phyloP scores from a whole-genome alignment of 2,888 invertebrate species.

The Cacoxenus indagator region DNA sequence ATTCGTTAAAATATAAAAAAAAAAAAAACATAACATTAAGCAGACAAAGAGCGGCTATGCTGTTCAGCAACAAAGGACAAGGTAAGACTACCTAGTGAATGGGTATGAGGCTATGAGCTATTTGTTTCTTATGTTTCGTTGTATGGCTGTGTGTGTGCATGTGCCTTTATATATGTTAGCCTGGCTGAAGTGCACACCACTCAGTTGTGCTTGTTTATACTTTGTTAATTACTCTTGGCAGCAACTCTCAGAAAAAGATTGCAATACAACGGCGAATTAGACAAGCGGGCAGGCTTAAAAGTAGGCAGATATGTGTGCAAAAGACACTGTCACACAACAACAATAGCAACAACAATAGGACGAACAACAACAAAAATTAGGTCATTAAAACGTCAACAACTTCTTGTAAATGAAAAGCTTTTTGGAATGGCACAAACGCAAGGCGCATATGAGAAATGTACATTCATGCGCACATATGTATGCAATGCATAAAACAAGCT shows the following conservation, averaged over 20 bases:
- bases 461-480: not conserved
- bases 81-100: too few relatives aligned
- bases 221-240: constrained; percentile 9
- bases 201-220: constrained; percentile 2
- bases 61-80: too few relatives aligned
- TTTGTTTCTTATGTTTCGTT: too few relatives aligned
- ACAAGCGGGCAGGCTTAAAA: not conserved
- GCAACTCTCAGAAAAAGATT: not conserved
- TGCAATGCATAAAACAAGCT: not conserved
- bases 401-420: not conserved
- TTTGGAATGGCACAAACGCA: not conserved
- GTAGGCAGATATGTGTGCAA: not conserved
- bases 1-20: too few relatives aligned
- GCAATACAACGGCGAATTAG: not conserved
- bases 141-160: not conserved
- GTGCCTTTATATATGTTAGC: not conserved
- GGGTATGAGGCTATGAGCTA: too few relatives aligned
- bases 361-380: not conserved
- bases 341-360: not conserved
- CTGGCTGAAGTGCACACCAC: not conserved
- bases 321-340: not conserved
- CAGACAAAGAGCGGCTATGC: too few relatives aligned
- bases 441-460: not conserved
- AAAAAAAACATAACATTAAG: too few relatives aligned
- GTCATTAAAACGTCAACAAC: constrained; percentile 4